Evolutionary conservation across 2,113 vertebrate genomes (phyloP).

Genomic region (Eubucco bourcierii): DNA sequence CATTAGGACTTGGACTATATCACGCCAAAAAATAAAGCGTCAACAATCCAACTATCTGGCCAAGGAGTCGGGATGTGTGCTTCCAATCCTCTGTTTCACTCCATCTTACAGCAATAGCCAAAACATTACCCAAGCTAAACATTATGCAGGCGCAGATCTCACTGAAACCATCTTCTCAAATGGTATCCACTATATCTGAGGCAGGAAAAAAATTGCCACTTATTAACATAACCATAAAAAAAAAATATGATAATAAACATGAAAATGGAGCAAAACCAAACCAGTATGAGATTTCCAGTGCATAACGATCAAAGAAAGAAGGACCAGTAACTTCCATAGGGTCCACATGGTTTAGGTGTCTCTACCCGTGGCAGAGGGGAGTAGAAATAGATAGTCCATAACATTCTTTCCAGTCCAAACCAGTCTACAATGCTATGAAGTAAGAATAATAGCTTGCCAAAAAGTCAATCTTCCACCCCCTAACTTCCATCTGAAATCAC

Average conservation of each 20-base stretch:
- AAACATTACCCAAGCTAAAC: background rate
- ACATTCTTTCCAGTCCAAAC: background rate
- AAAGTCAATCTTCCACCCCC: accelerated
- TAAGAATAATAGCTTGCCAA: background rate
- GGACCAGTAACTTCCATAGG: accelerated
- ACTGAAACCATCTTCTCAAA: background rate
- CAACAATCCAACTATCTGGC: background rate
- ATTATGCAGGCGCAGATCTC: background rate
- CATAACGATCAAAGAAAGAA: background rate
- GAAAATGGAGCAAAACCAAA: background rate
- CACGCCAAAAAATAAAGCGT: background rate
- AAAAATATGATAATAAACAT: background rate
- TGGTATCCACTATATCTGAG: background rate
- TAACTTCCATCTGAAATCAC: background rate
- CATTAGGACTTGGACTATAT: background rate
- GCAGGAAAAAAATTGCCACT: background rate
- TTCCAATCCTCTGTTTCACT: background rate
- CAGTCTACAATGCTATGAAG: background rate
- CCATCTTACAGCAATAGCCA: background rate
- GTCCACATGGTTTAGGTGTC: background rate
- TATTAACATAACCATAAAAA: background rate
- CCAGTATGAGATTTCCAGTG: background rate
- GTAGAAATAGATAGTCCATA: background rate
- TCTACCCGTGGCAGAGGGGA: background rate
- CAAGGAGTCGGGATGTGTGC: no score